Evolutionary conservation across 1,140 invertebrate genomes (phyloP).

Genomic region (Rhopalosiphum padi): DNA sequence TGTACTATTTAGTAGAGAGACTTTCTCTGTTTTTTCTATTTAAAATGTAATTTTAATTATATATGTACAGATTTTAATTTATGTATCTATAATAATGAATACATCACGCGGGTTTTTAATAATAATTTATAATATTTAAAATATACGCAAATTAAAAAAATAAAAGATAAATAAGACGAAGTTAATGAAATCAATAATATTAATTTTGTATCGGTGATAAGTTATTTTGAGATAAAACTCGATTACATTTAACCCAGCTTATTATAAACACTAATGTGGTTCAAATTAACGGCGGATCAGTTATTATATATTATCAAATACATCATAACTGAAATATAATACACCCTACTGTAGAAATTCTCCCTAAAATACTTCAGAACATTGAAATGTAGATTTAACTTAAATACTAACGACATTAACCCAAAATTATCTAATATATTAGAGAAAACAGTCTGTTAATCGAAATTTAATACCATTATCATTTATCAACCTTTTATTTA

Average conservation of each 20-base stretch:
- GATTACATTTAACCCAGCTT: neutral
- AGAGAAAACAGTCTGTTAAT: neutral
- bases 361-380: neutral
- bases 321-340: neutral
- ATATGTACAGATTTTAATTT: too few relatives aligned
- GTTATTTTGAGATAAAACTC: neutral
- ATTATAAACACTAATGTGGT: neutral
- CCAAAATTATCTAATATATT: neutral
- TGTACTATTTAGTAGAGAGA: too few relatives aligned
- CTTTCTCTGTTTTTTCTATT: too few relatives aligned
- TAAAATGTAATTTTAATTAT: too few relatives aligned
- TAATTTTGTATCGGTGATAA: neutral
- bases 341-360: neutral
- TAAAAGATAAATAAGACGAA: neutral
- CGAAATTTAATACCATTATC: neutral
- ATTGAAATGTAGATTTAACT: neutral
- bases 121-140: too few relatives aligned
- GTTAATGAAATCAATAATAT: neutral
- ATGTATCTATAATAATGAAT: too few relatives aligned
- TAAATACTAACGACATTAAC: neutral
- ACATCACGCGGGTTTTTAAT: neutral
- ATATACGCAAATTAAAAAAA: neutral
- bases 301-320: neutral
- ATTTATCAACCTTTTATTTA: neutral
- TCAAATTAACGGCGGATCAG: neutral